These are phyloP conservation scores for Megaleporinus macrocephalus DNA, from an alignment of 2,113 vertebrate genomes.

Conservation along the genomic window DNA sequence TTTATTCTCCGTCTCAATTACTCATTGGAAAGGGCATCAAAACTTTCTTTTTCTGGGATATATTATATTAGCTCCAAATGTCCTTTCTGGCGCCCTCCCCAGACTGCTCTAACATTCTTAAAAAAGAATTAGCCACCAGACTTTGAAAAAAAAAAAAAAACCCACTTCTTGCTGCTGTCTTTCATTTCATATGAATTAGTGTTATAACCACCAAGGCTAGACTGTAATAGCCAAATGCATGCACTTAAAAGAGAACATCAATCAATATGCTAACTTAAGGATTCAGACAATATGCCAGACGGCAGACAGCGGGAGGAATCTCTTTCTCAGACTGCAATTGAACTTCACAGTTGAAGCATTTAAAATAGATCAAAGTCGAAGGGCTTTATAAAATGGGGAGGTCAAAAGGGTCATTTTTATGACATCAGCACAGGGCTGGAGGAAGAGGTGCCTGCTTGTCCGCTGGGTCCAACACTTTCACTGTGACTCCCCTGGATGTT, in stretches of 20 bases:
- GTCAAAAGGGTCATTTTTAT: constrained; percentile 5
- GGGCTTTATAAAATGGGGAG: neutral
- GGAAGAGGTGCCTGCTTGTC: neutral
- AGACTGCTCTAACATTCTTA: constrained; percentile 5
- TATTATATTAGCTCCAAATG: constrained; percentile 22
- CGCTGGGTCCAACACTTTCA: neutral
- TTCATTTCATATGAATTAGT: constrained; percentile 21
- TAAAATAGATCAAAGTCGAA: neutral
- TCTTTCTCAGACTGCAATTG: neutral
- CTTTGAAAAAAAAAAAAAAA: neutral
- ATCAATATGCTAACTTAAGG: constrained; percentile 12
- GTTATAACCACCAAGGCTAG: constrained; percentile 4
- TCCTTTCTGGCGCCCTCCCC: constrained; percentile 22
- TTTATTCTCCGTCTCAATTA: constrained; percentile 43
- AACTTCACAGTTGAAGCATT: neutral
- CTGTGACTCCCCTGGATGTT: neutral
- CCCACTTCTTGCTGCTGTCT: neutral
- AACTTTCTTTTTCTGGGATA: constrained; percentile 8
- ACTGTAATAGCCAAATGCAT: neutral
- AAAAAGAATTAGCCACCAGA: constrained; percentile 11
- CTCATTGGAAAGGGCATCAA: constrained; percentile 25
- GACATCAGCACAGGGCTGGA: neutral
- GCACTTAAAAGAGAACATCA: constrained; percentile 15
- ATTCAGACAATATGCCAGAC: constrained; percentile 10
- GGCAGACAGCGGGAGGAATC: constrained; percentile 2